These are phyloP conservation scores for Passer montanus DNA, from an alignment of 2,113 vertebrate genomes.

Conservation along the genomic window DNA sequence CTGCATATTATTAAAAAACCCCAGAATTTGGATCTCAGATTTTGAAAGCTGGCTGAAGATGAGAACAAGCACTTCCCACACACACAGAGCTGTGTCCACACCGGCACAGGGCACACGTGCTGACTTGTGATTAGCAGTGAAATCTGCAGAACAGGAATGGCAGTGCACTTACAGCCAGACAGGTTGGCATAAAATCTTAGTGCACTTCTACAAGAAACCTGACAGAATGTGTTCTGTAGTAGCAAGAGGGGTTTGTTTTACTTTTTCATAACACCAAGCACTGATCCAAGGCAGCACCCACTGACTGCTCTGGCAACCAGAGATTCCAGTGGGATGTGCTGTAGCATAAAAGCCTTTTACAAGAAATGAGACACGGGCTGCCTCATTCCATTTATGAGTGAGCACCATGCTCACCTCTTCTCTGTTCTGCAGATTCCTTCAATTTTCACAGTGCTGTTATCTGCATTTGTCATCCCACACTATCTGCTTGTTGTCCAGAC, in stretches of 20 bases:
- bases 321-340: not conserved
- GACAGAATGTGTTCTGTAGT: not conserved
- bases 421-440: not conserved
- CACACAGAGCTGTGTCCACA: not conserved
- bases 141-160: not conserved
- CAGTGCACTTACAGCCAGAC: not conserved
- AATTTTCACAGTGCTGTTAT: not conserved
- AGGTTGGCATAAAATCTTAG: not conserved
- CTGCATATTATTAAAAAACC: not conserved
- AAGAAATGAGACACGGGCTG: not conserved
- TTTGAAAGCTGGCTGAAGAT: not conserved
- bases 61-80: not conserved
- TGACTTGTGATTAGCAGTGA: not conserved
- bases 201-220: not conserved
- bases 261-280: accelerated
- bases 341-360: not conserved
- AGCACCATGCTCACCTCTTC: not conserved
- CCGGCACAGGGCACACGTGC: accelerated
- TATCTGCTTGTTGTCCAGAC: not conserved
- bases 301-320: not conserved
- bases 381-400: not conserved
- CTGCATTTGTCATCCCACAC: not conserved
- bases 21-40: not conserved
- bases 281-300: not conserved
- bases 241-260: not conserved